These are phyloP conservation scores for Phalacrocorax carbo DNA, from an alignment of 2,113 vertebrate genomes.

Conservation along the genomic window DNA sequence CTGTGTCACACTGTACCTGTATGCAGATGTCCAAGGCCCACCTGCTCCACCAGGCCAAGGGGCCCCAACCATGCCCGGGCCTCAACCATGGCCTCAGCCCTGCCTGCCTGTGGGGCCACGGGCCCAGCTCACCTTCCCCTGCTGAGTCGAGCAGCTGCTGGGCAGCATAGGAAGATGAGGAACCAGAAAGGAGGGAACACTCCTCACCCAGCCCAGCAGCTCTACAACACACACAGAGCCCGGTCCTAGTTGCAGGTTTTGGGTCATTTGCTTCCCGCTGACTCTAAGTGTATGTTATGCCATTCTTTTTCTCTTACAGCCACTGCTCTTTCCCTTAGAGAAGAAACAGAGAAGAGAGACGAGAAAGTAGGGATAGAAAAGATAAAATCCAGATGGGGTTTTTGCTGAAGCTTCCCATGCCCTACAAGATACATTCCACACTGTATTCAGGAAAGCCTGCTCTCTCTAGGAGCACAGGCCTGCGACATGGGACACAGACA, in stretches of 20 bases:
- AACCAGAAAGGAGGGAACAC: neutral
- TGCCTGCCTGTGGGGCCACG: too few species aligned
- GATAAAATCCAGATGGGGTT: neutral
- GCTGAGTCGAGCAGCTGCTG: neutral
- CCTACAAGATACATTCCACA: neutral
- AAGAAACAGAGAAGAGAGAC: neutral
- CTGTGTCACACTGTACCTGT: fast-evolving
- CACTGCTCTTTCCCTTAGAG: neutral
- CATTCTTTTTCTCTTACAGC: neutral
- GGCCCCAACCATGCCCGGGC: neutral
- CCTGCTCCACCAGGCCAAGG: neutral
- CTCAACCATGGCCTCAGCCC: fast-evolving
- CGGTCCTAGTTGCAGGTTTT: neutral
- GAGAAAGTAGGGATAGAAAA: neutral
- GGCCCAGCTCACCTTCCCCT: neutral
- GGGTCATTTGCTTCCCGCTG: neutral
- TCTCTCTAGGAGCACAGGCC: neutral
- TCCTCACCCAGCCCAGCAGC: neutral
- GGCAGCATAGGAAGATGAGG: neutral
- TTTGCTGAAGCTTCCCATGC: neutral
- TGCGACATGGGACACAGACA: fast-evolving
- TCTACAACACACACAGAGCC: neutral
- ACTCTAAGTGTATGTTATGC: neutral
- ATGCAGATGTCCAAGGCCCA: neutral
- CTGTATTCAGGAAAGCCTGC: neutral